Evolutionary conservation across 1,140 invertebrate species (phyloP), one percentile per base, ranked within the genome.

Genomic region (Eriosoma lanigerum): DNA sequence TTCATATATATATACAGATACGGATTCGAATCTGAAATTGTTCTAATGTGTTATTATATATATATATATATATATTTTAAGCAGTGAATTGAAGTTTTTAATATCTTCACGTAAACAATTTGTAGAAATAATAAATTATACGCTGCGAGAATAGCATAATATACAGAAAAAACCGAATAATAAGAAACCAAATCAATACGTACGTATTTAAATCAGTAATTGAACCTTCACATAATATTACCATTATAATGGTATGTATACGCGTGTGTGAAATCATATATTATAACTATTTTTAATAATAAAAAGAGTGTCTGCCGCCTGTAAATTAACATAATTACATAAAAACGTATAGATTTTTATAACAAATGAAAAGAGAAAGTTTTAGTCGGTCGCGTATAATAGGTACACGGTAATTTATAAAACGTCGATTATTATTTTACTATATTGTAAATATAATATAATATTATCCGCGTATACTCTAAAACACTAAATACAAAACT

Each of bases 321-420:
- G 46, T 50, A 50, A 70, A 50, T 70, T 70, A 70, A 70, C 44
- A 48, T 48, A 70, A 70, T 70, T 70, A 50, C 46, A 70, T 19
- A 50, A 50, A 70, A 70, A 70, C 13, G 15, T 50, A 70, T 17
- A 26, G 66, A 70, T 70, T 70, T 70, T 70, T 70, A 48, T 50
- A 70, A 70, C 46, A 50, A 70, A 70, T n/a, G 66, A 70, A 70
- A 70, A 70, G 66, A 70, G 66, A 70, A 70, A 70, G 66, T 70
- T 19, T 32, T 10, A 21, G 15, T 24, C 46, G 15, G 38, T 68
- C 38, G n/a, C 12, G n/a, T 38, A 38, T 29, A 19, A 21, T 64
- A 68, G 38, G 15, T 19, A 44, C 0, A 44, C 44, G 15, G 26
- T 70, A 48, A 50, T 70, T 70, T 70, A 70, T 21, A 70, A 70